Evolutionary conservation across 2,888 invertebrate species (phyloP).

Genomic region (Osedax fenrisi): DNA sequence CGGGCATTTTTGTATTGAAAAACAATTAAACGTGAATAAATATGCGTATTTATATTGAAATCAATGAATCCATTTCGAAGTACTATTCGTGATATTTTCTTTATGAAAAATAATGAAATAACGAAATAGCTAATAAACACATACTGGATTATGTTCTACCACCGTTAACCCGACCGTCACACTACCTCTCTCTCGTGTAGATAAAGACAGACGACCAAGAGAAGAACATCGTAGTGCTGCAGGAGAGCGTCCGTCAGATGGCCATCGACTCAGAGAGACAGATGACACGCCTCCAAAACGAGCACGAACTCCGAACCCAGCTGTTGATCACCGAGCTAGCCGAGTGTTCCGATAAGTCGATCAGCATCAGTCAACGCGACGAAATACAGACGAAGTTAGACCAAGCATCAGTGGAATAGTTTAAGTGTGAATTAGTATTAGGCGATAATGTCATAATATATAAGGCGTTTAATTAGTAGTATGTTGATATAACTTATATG

Average conservation of each 20-base stretch:
- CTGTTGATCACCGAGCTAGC: conserved; percentile 45
- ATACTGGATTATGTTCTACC: too few relatives aligned
- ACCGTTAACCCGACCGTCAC: too few relatives aligned
- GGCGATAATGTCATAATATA: too few relatives aligned
- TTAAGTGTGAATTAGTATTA: background rate
- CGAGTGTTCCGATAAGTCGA: conserved; percentile 34
- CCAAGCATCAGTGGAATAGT: conserved; percentile 2
- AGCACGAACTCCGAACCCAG: conserved; percentile 48
- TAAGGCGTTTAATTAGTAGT: too few relatives aligned
- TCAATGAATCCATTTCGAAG: too few relatives aligned
- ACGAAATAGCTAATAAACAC: too few relatives aligned
- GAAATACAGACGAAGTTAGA: background rate
- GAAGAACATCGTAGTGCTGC: conserved; percentile 43
- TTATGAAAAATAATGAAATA: too few relatives aligned
- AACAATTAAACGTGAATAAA: too few relatives aligned
- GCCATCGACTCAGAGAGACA: conserved; percentile 44
- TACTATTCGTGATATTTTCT: too few relatives aligned
- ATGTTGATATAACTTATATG: background rate
- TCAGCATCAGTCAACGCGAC: background rate
- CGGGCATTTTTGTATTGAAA: too few relatives aligned
- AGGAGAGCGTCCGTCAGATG: conserved; percentile 43
- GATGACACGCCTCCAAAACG: conserved; percentile 45
- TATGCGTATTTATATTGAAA: too few relatives aligned
- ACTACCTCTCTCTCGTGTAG: too few relatives aligned
- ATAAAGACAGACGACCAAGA: conserved; percentile 48